Percentiles rank a stretch among this genome's conserved stretches.
These are phyloP conservation scores for Pristionchus mayeri DNA, from an alignment of 2,888 invertebrate species.

Conservation along the genomic window DNA sequence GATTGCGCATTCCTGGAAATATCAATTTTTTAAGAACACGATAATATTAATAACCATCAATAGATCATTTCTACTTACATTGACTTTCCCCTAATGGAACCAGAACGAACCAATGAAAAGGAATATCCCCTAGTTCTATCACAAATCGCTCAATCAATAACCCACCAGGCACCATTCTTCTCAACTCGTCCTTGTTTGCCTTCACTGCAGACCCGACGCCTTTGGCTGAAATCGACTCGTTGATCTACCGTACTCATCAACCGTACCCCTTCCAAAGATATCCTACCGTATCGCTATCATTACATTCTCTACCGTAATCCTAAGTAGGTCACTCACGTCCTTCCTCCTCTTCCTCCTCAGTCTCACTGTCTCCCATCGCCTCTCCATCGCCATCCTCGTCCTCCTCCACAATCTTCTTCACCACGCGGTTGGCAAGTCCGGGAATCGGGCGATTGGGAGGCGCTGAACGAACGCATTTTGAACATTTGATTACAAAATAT, in stretches of 20 bases:
- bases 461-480: too few relatives aligned
- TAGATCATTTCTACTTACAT: not conserved
- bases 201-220: conserved; percentile 36
- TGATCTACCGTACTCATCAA: not conserved
- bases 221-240: not conserved
- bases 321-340: not conserved
- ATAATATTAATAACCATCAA: not conserved
- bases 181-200: conserved; percentile 44
- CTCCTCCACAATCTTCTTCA: not conserved
- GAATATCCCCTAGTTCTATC: too few relatives aligned
- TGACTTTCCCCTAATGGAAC: not conserved
- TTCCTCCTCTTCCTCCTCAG: not conserved
- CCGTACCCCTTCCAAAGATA: not conserved
- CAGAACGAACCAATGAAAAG: not conserved
- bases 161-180: conserved; percentile 46
- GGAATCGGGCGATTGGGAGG: not conserved
- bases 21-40: too few relatives aligned
- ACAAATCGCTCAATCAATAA: too few relatives aligned
- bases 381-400: not conserved
- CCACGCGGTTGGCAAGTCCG: not conserved
- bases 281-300: not conserved
- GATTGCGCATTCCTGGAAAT: conserved; percentile 61
- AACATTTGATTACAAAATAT: too few relatives aligned
- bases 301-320: not conserved
- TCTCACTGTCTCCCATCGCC: not conserved